A percentile compares a stretch with the other conserved stretches of the same genome.
phyloP scores from a whole-genome alignment of 2,113 vertebrate genomes.

The Balaenoptera acutorostrata region DNA sequence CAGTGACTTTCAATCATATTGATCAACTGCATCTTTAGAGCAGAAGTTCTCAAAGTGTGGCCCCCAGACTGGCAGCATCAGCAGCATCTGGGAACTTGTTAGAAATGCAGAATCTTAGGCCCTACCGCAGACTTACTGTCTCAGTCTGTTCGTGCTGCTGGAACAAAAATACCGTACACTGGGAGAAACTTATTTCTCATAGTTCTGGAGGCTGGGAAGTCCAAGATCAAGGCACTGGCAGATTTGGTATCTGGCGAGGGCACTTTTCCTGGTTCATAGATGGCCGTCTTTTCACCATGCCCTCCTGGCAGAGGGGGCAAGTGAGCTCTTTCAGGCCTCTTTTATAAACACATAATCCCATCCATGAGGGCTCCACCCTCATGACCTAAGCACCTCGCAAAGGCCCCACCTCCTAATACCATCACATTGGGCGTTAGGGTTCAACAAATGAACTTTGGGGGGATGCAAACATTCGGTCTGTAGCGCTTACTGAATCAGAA shows the following conservation, averaged over 20 bases:
- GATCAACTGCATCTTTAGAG: not conserved
- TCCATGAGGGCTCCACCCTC: not conserved
- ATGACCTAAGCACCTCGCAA: not conserved
- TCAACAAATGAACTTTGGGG: not conserved
- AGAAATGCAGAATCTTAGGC: not conserved
- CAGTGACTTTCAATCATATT: conserved; percentile 25
- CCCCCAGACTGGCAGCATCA: not conserved
- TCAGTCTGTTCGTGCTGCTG: not conserved
- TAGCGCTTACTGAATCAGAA: not conserved
- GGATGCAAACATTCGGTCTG: not conserved
- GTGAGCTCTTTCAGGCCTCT: not conserved
- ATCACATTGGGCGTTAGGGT: not conserved
- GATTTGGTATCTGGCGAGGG: not conserved
- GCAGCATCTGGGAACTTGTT: not conserved
- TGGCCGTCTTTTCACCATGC: not conserved
- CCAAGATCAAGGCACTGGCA: not conserved
- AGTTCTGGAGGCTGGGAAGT: not conserved
- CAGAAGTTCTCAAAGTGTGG: not conserved
- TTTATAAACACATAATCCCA: not conserved
- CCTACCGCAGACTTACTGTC: not conserved
- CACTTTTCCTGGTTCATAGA: not conserved
- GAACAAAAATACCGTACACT: not conserved
- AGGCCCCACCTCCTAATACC: not conserved
- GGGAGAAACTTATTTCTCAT: not conserved
- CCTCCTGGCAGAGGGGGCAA: not conserved